phyloP scores from a whole-genome alignment of 2,113 vertebrate genomes.

The Meles meles region DNA sequence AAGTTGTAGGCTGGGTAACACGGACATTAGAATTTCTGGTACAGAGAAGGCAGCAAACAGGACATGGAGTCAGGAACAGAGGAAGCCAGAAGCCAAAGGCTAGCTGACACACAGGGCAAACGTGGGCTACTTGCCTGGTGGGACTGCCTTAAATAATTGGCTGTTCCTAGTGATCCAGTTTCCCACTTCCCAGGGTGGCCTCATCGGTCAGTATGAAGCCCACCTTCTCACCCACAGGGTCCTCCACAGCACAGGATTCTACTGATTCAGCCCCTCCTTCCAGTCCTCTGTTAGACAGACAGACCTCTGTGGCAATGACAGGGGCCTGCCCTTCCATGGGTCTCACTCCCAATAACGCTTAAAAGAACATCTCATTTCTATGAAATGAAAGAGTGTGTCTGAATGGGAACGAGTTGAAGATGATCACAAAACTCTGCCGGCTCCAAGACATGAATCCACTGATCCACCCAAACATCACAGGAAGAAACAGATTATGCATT shows the following conservation, averaged over 20 bases:
- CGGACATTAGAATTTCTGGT: background rate
- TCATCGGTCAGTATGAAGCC: background rate
- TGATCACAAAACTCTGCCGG: background rate
- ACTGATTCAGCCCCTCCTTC: background rate
- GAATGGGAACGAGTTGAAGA: background rate
- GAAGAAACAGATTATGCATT: background rate
- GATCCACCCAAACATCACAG: background rate
- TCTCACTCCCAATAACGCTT: background rate
- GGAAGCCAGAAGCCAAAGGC: background rate
- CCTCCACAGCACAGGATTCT: background rate
- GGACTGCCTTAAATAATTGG: background rate
- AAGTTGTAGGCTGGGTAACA: background rate
- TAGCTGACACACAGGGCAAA: fast-evolving
- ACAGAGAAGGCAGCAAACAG: background rate
- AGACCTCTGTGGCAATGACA: background rate
- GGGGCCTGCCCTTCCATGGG: background rate
- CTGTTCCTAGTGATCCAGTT: background rate
- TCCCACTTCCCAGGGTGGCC: background rate
- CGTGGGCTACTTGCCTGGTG: fast-evolving
- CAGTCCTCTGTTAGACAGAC: background rate
- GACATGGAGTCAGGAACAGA: background rate
- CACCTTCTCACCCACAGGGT: fast-evolving
- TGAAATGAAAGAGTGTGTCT: background rate
- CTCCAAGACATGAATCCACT: background rate
- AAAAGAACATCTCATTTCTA: background rate